Conservation (phyloP, 2,888 invertebrate species). For the Pandemis cinnamomeana region DNA sequence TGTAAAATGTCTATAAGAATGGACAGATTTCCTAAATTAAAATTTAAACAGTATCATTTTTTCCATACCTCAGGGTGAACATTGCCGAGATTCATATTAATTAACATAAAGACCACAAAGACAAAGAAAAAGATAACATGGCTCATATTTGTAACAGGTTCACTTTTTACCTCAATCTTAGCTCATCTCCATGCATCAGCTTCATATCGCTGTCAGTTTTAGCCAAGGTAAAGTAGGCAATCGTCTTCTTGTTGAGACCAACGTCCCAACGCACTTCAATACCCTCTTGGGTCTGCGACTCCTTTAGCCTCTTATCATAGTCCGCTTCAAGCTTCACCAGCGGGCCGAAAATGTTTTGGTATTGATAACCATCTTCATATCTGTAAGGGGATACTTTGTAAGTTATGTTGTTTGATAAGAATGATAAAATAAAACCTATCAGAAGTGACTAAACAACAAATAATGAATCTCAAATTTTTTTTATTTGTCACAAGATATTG, state of each 20-base stretch:
- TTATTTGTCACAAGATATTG: neutral
- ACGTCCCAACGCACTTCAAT: conserved; percentile 99
- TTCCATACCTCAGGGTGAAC: too few relatives aligned
- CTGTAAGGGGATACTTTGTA: conserved; percentile 64
- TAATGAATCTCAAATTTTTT: neutral
- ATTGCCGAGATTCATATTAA: too few relatives aligned
- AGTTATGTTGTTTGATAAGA: neutral
- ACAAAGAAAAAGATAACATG: neutral
- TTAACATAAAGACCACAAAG: too few relatives aligned
- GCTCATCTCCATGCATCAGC: conserved; percentile 99
- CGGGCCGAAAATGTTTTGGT: conserved; percentile 99
- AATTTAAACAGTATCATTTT: too few relatives aligned
- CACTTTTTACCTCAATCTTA: conserved; percentile 88
- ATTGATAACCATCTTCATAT: conserved; percentile 99
- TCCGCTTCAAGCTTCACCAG: conserved; percentile 98
- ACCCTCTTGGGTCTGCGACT: conserved; percentile 99
- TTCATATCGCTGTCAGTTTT: conserved; percentile 99
- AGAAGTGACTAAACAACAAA: neutral
- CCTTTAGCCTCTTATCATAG: conserved; percentile 98
- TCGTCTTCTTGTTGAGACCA: conserved; percentile 98
- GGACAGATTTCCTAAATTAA: too few relatives aligned
- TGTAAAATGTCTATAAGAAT: too few relatives aligned
- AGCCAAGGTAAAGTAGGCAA: conserved; percentile 98
- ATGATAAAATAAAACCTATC: neutral
- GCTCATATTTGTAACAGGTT: too few relatives aligned